phyloP scores from a whole-genome alignment of 2,888 invertebrate genomes.

The Drosophila picticornis region DNA sequence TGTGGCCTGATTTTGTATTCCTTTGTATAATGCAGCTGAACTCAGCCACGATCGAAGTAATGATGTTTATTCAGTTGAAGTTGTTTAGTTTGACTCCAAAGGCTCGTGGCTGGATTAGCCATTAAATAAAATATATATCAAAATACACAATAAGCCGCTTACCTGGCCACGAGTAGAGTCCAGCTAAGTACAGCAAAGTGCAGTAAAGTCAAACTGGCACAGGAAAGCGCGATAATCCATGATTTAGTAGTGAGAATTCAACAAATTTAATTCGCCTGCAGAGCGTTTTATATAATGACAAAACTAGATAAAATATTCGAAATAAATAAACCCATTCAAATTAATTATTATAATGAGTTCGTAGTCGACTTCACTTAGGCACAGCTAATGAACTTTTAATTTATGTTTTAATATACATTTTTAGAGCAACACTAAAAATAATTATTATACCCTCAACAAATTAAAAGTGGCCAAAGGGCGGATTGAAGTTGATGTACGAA shows the following conservation, averaged over 20 bases:
- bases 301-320: not conserved
- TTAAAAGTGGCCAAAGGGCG: not conserved
- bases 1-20: slow-evolving; percentile 10
- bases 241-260: not conserved
- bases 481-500: not conserved
- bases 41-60: not conserved
- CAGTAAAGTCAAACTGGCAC: not conserved
- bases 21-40: slow-evolving; percentile 23
- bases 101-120: not conserved
- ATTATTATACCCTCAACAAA: not conserved
- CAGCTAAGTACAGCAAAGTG: not conserved
- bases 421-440: slow-evolving; percentile 1
- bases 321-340: slow-evolving; percentile 1
- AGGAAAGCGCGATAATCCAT: slow-evolving; percentile 8
- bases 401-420: slow-evolving; percentile 19
- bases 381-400: slow-evolving; percentile 47
- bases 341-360: slow-evolving; percentile 1
- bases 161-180: slow-evolving; percentile 9
- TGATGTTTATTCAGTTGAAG: slow-evolving; percentile 22
- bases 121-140: not conserved
- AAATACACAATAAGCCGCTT: not conserved
- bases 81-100: slow-evolving; percentile 7
- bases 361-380: slow-evolving; percentile 4
- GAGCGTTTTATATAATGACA: not conserved
- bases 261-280: not conserved